Percentiles rank a stretch among this genome's conserved stretches.
phyloP scores from a whole-genome alignment of 2,797 vertebrate species.

The Babyrousa celebensis region DNA sequence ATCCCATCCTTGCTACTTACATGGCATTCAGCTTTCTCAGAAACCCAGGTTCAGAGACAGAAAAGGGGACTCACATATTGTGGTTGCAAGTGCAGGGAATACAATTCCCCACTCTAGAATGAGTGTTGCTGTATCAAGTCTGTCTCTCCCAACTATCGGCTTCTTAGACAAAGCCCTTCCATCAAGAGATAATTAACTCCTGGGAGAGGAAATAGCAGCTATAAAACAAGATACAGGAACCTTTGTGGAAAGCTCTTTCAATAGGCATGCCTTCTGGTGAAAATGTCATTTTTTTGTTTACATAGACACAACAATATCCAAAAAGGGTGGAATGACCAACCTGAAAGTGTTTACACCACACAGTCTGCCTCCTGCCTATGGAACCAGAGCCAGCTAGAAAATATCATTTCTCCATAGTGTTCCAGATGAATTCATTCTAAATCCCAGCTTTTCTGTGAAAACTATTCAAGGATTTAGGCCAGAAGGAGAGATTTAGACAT shows the following conservation, averaged over 20 bases:
- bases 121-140: not conserved
- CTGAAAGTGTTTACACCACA: not conserved
- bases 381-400: not conserved
- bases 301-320: not conserved
- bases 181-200: not conserved
- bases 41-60: not conserved
- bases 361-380: too few relatives aligned
- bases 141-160: not conserved
- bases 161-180: not conserved
- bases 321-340: accelerated
- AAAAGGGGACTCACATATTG: not conserved
- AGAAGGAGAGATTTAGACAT: not conserved
- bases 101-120: not conserved
- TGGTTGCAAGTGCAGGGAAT: not conserved
- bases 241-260: not conserved
- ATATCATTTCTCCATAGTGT: not conserved
- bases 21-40: not conserved
- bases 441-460: not conserved
- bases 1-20: not conserved
- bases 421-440: not conserved
- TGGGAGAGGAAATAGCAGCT: not conserved
- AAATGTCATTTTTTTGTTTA: not conserved
- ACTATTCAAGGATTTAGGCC: not conserved
- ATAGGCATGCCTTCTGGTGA: not conserved
- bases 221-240: not conserved